Conservation (phyloP, 2,797 vertebrate genomes). For the Falco naumanni region DNA sequence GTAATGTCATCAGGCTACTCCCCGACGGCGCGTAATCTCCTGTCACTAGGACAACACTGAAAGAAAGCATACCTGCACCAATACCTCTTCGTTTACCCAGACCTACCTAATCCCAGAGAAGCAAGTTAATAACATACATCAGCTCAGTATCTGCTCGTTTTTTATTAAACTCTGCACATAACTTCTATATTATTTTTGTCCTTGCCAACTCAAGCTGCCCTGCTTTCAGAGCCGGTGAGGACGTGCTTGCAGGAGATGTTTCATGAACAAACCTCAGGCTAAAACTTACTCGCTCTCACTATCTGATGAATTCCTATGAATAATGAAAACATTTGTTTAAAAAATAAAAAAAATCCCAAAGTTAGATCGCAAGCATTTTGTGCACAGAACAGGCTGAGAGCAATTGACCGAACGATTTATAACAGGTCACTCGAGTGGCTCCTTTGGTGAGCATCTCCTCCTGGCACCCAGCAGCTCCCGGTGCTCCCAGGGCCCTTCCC, state of each 20-base stretch:
- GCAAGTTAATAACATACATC: conserved; percentile 41
- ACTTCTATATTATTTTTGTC: conserved; percentile 22
- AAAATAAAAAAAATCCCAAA: not conserved
- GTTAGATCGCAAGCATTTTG: not conserved
- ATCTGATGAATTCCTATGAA: not conserved
- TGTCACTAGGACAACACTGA: conserved; percentile 12
- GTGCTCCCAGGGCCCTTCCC: not conserved
- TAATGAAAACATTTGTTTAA: conserved; percentile 12
- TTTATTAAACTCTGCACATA: conserved; percentile 16
- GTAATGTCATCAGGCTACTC: not conserved
- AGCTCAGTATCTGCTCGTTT: conserved; percentile 5
- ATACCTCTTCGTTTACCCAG: conserved; percentile 18
- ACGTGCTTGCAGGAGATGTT: not conserved
- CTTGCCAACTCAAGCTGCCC: conserved; percentile 35
- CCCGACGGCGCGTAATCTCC: not conserved
- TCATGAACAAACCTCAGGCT: not conserved
- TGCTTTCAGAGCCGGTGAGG: not conserved
- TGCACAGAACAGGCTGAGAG: not conserved
- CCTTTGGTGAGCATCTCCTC: not conserved
- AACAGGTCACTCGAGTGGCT: not conserved
- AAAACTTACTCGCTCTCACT: not conserved
- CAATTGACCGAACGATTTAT: not conserved
- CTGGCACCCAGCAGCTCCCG: not conserved
- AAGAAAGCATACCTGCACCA: conserved; percentile 38
- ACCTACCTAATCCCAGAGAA: conserved; percentile 55